phyloP scores from a whole-genome alignment of 2,113 vertebrate genomes.

The Naja naja region DNA sequence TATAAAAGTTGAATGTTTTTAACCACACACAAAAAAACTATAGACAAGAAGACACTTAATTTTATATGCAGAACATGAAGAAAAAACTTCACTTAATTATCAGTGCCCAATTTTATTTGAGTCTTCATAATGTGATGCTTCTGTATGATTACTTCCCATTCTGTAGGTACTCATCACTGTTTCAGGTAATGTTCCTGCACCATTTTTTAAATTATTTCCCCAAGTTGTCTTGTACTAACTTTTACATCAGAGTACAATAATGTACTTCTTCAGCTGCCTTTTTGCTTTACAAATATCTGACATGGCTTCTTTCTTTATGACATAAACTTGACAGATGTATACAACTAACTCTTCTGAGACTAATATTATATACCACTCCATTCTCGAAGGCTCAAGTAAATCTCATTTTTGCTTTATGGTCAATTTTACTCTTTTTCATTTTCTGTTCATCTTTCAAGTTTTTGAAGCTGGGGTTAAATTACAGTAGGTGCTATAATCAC shows the following conservation, averaged over 20 bases:
- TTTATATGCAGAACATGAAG: neutral
- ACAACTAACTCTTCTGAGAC: neutral
- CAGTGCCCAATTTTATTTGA: neutral
- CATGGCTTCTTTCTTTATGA: neutral
- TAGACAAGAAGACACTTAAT: neutral
- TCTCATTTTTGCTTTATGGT: neutral
- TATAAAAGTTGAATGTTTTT: neutral
- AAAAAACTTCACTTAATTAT: neutral
- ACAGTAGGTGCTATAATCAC: neutral
- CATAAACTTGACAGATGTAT: neutral
- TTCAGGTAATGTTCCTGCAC: neutral
- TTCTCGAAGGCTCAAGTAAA: neutral
- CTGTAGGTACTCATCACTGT: neutral
- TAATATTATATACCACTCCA: neutral
- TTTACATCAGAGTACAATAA: neutral
- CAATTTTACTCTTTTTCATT: neutral
- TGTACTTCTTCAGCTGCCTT: neutral
- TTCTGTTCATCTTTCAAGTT: neutral
- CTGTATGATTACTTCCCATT: neutral
- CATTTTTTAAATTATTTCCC: neutral
- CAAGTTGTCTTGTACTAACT: neutral
- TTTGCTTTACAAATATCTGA: neutral
- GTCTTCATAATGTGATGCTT: neutral
- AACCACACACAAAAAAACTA: neutral
- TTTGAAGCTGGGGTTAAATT: neutral